Evolutionary conservation across 1,140 invertebrate genomes (phyloP), one percentile per base, ranked within the genome.

Genomic region (Hesperophylax magnus): DNA sequence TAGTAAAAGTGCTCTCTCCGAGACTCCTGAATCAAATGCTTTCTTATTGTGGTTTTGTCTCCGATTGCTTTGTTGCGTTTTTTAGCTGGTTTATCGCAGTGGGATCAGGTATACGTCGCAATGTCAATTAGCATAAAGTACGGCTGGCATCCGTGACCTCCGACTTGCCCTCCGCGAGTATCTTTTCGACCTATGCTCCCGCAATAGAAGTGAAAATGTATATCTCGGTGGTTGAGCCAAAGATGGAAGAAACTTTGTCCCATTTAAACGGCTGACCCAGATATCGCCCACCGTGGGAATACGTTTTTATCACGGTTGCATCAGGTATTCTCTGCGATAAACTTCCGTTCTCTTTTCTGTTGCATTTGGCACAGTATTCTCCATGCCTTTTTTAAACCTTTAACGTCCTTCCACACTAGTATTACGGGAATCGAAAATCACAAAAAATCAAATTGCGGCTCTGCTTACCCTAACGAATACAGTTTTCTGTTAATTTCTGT

Each of bases 51-150:
- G 7, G 63, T 17, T n/a, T n/a, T 31, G 63, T 22, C 63, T 24
- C 27, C 63, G 63, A 34, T 65, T 61, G 18, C 58, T 14, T 22
- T 14, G 14, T 47, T 61, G 17, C 18, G 6, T 61, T 20, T 61
- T 65, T 65, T 65, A 15, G 6, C 11, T 31, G 22, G 27, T 65
- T 34, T n/a, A 27, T 34, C 27, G 17, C 17, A 31, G 18, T 65
- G 61, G 24, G 61, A 65, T 17, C 24, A 31, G 22, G 27, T 52
- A n/a, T 71, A 15, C 52, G 53, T 75, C 53, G 71, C 71, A 31
- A 27, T 75, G 71, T 31, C 71, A 75, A 75, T 75, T 75, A 75
- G 71, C 71, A 56, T 75, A 58, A 75, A 75, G 54, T 18, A 74
- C 71, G 47, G 24, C 53, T 22, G 22, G 71, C 53, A 75, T 56